Evolutionary conservation across 2,113 vertebrate genomes (phyloP).

Genomic region (Zootoca vivipara): DNA sequence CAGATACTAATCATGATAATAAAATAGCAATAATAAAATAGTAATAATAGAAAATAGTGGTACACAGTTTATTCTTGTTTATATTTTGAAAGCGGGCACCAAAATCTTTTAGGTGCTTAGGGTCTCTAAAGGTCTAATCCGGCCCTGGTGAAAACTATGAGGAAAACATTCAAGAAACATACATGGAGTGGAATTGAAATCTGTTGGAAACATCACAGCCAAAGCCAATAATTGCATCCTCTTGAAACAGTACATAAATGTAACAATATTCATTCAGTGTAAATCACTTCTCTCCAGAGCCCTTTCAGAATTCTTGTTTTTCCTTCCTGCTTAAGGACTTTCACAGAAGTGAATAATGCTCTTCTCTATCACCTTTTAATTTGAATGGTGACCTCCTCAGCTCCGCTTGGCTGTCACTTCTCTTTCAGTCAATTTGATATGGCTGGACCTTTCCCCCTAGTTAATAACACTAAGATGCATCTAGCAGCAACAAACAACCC

Average conservation of each 20-base stretch:
- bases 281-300: background rate
- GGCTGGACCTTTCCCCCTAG: background rate
- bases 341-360: background rate
- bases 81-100: no score
- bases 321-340: background rate
- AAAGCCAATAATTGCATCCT: background rate
- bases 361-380: constrained; percentile 8
- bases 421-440: constrained; percentile 1
- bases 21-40: no score
- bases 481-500: background rate
- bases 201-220: background rate
- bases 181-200: background rate
- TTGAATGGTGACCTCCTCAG: background rate
- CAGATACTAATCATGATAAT: no score
- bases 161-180: background rate
- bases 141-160: background rate
- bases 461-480: background rate
- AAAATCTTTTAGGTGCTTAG: no score
- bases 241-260: background rate
- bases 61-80: no score
- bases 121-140: no score
- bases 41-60: no score
- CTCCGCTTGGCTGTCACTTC: background rate
- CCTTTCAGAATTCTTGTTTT: background rate
- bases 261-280: background rate